These are phyloP conservation scores for Andrena cerasifolii DNA, from an alignment of 1,140 invertebrate species.

Conservation along the genomic window DNA sequence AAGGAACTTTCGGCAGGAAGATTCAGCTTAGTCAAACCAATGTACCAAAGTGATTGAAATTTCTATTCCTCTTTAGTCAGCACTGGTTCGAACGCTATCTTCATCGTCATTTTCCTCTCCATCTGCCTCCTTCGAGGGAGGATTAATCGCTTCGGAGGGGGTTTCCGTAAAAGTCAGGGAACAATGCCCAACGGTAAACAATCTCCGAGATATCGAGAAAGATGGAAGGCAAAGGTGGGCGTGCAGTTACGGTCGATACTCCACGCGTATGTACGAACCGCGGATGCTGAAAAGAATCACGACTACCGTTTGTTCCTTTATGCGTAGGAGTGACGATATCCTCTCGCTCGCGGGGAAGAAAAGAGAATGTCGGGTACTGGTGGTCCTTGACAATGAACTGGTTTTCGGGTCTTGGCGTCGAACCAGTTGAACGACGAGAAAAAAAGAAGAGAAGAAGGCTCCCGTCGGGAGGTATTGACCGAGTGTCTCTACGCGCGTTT, in stretches of 20 bases:
- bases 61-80: too few species aligned
- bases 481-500: background rate
- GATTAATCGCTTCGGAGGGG: conserved; percentile 19
- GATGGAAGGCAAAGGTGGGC: conserved; percentile 19
- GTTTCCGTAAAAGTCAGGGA: conserved; percentile 31
- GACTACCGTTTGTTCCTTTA: conserved; percentile 58
- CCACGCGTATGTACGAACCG: conserved; percentile 20
- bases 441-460: conserved; percentile 1
- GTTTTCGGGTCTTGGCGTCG: conserved; percentile 45
- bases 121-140: background rate
- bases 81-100: too few species aligned
- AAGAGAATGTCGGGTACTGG: conserved; percentile 33
- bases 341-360: conserved; percentile 14
- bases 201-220: conserved; percentile 48
- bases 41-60: too few species aligned
- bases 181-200: conserved; percentile 62
- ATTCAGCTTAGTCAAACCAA: too few species aligned
- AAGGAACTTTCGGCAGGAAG: too few species aligned
- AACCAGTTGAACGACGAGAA: conserved; percentile 19
- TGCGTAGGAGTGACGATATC: conserved; percentile 54
- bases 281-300: conserved; percentile 49
- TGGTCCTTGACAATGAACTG: conserved; percentile 69
- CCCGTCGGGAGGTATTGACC: background rate
- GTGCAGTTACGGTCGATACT: conserved; percentile 49
- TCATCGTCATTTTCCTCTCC: background rate